Conservation (phyloP, 2,888 invertebrate genomes). For the Torymus auratus region DNA sequence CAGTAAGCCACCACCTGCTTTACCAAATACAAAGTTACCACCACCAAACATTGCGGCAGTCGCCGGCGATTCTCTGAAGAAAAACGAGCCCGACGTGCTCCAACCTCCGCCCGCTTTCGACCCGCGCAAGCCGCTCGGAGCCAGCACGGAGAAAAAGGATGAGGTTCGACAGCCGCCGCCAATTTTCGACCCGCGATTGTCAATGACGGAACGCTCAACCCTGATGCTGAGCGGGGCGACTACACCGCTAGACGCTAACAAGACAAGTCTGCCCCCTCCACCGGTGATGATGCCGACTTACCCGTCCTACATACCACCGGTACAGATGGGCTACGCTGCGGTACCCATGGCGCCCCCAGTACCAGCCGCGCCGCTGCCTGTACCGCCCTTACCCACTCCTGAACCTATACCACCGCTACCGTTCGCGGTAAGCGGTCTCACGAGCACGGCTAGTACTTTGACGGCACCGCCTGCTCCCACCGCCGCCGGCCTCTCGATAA, state of each 20-base stretch:
- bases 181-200: constrained; percentile 64
- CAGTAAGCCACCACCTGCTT: constrained; percentile 42
- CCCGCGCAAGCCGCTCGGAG: constrained; percentile 54
- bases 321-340: constrained; percentile 56
- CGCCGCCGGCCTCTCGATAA: constrained; percentile 1
- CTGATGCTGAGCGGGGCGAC: constrained; percentile 31
- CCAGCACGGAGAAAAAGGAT: constrained; percentile 40
- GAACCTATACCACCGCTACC: constrained; percentile 52
- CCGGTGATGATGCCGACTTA: constrained; percentile 50
- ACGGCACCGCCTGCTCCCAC: constrained; percentile 5
- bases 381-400: constrained; percentile 50
- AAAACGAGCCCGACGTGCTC: constrained; percentile 20
- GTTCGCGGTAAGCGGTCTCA: constrained; percentile 27
- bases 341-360: constrained; percentile 50
- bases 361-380: constrained; percentile 32
- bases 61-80: background rate
- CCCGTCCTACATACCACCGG: constrained; percentile 50
- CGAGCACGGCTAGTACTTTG: constrained; percentile 34
- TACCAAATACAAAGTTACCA: constrained; percentile 5
- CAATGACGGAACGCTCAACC: constrained; percentile 57
- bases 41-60: background rate
- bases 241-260: background rate
- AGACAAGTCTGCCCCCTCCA: constrained; percentile 43
- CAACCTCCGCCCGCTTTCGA: constrained; percentile 61
- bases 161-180: constrained; percentile 62